Conservation (phyloP, 2,113 vertebrate species). For the Phasianus colchicus region DNA sequence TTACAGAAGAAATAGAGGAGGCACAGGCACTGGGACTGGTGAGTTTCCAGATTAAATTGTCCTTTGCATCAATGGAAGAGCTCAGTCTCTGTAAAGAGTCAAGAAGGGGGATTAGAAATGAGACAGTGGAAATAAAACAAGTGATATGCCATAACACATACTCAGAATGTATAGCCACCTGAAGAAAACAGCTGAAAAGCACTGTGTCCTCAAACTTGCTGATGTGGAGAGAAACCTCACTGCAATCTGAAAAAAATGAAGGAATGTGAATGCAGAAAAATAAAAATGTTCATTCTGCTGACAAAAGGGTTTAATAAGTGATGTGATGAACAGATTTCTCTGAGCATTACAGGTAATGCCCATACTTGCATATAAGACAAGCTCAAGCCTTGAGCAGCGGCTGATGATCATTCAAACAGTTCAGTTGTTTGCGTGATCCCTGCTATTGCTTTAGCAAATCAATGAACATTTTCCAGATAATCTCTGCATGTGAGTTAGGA, state of each 20-base stretch:
- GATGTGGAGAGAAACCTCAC: neutral
- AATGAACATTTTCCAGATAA: neutral
- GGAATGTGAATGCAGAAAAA: neutral
- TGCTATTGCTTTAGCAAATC: neutral
- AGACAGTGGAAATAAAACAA: neutral
- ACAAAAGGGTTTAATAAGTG: neutral
- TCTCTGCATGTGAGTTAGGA: neutral
- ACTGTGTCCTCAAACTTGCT: neutral
- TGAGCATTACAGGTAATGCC: neutral
- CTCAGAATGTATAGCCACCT: neutral
- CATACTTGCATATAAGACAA: neutral
- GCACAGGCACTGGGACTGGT: neutral
- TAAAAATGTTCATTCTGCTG: neutral
- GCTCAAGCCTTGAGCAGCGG: neutral
- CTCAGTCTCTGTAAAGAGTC: neutral
- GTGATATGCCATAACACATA: neutral
- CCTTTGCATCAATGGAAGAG: neutral
- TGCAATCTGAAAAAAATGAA: neutral
- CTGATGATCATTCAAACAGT: neutral
- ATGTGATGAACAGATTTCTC: neutral
- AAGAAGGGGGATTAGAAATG: neutral
- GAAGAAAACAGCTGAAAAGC: neutral
- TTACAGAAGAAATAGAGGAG: neutral
- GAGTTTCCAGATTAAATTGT: neutral
- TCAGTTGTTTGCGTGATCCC: neutral